Evolutionary conservation across 1,140 invertebrate species (phyloP).

Genomic region (Akabosia matsudoensis): DNA sequence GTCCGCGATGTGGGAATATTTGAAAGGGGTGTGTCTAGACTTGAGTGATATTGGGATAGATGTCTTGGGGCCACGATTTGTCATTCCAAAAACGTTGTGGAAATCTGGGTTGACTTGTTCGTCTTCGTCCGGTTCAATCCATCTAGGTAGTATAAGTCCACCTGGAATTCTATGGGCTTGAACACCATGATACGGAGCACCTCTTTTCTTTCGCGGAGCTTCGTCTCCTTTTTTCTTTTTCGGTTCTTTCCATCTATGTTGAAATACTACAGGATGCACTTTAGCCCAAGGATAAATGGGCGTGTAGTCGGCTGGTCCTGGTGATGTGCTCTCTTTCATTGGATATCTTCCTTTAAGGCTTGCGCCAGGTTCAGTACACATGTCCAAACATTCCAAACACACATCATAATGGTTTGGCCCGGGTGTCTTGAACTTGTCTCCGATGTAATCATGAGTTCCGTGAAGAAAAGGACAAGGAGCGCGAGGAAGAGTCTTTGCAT

Average conservation of each 20-base stretch:
- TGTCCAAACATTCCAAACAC: not conserved
- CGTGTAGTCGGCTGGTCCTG: conserved; percentile 31
- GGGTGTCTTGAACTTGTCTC: not conserved
- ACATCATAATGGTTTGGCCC: not conserved
- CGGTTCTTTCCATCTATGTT: not conserved
- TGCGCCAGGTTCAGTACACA: not conserved
- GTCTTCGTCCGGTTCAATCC: not conserved
- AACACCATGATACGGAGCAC: not conserved
- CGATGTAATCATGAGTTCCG: conserved; percentile 1
- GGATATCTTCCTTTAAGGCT: not conserved
- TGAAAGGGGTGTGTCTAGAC: conserved; percentile 12
- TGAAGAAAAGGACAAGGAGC: not conserved
- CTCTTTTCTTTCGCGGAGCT: too few species aligned
- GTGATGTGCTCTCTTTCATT: not conserved
- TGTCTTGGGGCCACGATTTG: not conserved
- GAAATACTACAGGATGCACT: not conserved
- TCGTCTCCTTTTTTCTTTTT: not conserved
- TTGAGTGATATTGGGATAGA: conserved; percentile 16
- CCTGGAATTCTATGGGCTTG: not conserved
- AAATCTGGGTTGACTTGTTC: not conserved
- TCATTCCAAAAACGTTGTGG: conserved; percentile 3
- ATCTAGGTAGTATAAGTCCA: not conserved
- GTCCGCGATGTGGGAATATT: not conserved
- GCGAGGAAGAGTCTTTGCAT: not conserved
- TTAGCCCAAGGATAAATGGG: not conserved